Base-by-base conservation (phyloP, 1,140 invertebrate genomes). In the Apis cerana region DNA sequence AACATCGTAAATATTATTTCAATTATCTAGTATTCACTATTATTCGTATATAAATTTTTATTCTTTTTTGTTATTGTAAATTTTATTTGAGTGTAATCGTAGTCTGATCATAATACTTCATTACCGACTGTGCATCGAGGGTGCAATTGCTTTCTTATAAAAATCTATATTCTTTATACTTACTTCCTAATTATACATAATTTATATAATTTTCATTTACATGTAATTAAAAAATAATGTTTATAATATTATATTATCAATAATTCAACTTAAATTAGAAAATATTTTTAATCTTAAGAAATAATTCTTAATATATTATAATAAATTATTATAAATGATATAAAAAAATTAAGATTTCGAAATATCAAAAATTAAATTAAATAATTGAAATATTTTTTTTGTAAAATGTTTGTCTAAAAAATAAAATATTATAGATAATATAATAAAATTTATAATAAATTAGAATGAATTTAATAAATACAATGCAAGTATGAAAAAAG, bases 121-220 rank as follows among this genome's bases (percentile, higher is more conserved):
- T 82, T 82, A 76, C n/a, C 72, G 72, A 69, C 72, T 19, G 64
- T 61, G 56, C 70, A 33, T n/a, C n/a, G n/a, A 21, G 12, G 62
- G 3, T 19, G n/a, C 21, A 64, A 33, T 23, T 70, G 23, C 10
- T 48, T 68, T 19, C n/a, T 43, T 59, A n/a, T 48, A 68, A 21
- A 4, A n/a, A 19, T n/a, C n/a, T 48, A 10, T 52, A 4, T n/a
- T 9, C 23, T 33, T 15, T 27, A 17, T 27, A 4, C 3, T 11
- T 12, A 19, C 7, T 75, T 43, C 1, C 17, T 7, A 52, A 52
- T 52, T 15, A 43, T 43, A 43, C 33, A 33, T 33, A 43, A 0
- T 43, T 43, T 43, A 43, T 5, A 33, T 33, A 43, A 0, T 43
- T 43, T 43, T 43, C 33, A 43, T 43, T 43, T 43, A 43, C 33